phyloP scores from a whole-genome alignment of 2,797 vertebrate species.

The Pitangus sulphuratus region DNA sequence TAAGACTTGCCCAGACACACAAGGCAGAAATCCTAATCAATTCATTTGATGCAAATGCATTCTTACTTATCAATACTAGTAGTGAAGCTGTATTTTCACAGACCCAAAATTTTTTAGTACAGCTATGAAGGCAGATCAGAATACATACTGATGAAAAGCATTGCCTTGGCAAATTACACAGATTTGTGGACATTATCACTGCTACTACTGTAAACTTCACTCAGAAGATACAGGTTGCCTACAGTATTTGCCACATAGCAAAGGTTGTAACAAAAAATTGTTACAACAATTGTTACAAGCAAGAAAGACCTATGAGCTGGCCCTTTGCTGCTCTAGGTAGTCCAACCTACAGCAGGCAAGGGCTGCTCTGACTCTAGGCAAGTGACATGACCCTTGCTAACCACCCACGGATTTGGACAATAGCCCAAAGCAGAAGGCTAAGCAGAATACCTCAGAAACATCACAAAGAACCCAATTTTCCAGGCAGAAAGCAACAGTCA shows the following conservation, averaged over 20 bases:
- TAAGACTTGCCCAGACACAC: not conserved
- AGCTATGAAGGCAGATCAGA: not conserved
- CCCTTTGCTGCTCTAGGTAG: not conserved
- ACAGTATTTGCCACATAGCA: not conserved
- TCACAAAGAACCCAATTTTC: not conserved
- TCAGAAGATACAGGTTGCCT: not conserved
- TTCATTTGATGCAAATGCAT: not conserved
- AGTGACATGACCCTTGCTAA: not conserved
- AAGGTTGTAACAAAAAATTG: not conserved
- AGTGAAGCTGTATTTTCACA: not conserved
- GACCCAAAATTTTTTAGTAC: not conserved
- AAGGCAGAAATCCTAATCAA: not conserved
- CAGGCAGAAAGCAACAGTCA: not conserved
- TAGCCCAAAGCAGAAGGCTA: not conserved
- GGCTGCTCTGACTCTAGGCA: not conserved
- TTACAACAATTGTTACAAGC: too few species aligned
- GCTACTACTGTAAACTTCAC: not conserved
- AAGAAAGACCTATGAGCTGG: not conserved
- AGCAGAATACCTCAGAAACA: not conserved
- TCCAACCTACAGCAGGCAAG: not conserved
- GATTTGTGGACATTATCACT: not conserved
- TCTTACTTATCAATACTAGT: not conserved
- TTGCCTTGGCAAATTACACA: not conserved
- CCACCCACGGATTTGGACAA: not conserved
- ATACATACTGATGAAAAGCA: not conserved